Conservation (phyloP, 2,113 vertebrate genomes). For the Vanacampus margaritifer region DNA sequence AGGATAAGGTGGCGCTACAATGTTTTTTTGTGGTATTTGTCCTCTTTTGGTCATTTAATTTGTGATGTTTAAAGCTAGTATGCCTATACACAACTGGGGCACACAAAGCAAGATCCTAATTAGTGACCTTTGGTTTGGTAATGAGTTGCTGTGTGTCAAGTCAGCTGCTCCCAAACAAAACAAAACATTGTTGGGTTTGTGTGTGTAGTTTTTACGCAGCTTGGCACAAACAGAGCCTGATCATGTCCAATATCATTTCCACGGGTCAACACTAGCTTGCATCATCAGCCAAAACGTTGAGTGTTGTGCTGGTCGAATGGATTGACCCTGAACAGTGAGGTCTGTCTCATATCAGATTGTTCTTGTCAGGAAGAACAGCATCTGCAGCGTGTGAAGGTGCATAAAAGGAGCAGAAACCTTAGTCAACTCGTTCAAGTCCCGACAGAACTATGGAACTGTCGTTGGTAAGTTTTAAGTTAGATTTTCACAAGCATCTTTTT, state of each 20-base stretch:
- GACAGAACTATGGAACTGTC: slow-evolving; percentile 63
- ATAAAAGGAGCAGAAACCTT: background rate
- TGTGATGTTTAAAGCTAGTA: no score
- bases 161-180: slow-evolving; percentile 24
- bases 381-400: background rate
- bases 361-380: background rate
- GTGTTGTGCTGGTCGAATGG: background rate
- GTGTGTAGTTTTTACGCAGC: background rate
- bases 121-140: slow-evolving; percentile 24
- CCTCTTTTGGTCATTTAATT: background rate
- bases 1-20: no score
- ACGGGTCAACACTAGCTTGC: background rate
- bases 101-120: slow-evolving; percentile 11
- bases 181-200: slow-evolving; percentile 2
- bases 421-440: background rate
- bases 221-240: background rate
- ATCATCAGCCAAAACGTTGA: background rate
- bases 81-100: background rate
- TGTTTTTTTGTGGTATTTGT: background rate
- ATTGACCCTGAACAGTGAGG: background rate
- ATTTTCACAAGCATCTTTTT: background rate
- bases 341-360: background rate
- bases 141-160: slow-evolving; percentile 40
- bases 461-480: slow-evolving; percentile 48
- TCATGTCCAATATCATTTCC: background rate